phyloP scores from a whole-genome alignment of 2,888 invertebrate species.

The Crossocerus cetratus region DNA sequence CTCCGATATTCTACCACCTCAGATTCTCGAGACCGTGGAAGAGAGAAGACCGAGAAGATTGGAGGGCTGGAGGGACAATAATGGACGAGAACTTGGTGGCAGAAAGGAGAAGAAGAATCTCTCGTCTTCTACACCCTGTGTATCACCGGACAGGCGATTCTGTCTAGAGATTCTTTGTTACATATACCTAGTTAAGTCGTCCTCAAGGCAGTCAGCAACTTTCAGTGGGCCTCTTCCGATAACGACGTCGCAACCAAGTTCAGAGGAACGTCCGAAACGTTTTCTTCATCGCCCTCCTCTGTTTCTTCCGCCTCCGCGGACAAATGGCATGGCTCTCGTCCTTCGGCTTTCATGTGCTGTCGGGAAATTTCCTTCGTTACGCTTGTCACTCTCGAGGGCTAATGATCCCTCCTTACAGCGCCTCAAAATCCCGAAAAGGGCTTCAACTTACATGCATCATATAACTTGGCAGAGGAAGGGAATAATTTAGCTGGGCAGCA shows the following conservation, averaged over 20 bases:
- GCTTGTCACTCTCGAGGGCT: neutral
- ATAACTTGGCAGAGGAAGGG: slow-evolving; percentile 70
- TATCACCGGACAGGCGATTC: slow-evolving; percentile 45
- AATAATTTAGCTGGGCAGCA: slow-evolving; percentile 69
- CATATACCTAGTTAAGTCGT: slow-evolving; percentile 48
- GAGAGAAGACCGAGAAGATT: slow-evolving; percentile 19
- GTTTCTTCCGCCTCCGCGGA: slow-evolving; percentile 65
- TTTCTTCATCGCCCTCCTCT: slow-evolving; percentile 78
- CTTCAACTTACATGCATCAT: slow-evolving; percentile 73
- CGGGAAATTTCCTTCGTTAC: neutral
- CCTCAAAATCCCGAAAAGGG: neutral
- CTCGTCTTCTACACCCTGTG: slow-evolving; percentile 49
- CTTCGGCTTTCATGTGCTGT: slow-evolving; percentile 70
- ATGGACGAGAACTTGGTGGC: slow-evolving; percentile 31
- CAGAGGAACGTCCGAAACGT: slow-evolving; percentile 82
- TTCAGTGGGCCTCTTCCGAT: slow-evolving; percentile 81
- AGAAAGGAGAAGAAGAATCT: slow-evolving; percentile 40
- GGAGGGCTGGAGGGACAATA: slow-evolving; percentile 32
- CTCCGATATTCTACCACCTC: slow-evolving; percentile 45
- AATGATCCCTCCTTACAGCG: no score
- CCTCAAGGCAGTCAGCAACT: slow-evolving; percentile 23
- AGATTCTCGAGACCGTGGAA: slow-evolving; percentile 38
- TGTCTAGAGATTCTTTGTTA: slow-evolving; percentile 51
- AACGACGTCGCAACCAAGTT: slow-evolving; percentile 85
- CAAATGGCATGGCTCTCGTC: slow-evolving; percentile 67